Evolutionary conservation across 2,113 vertebrate genomes (phyloP), one percentile per base, ranked within the genome.

Genomic region (Ploceus nigricollis): DNA sequence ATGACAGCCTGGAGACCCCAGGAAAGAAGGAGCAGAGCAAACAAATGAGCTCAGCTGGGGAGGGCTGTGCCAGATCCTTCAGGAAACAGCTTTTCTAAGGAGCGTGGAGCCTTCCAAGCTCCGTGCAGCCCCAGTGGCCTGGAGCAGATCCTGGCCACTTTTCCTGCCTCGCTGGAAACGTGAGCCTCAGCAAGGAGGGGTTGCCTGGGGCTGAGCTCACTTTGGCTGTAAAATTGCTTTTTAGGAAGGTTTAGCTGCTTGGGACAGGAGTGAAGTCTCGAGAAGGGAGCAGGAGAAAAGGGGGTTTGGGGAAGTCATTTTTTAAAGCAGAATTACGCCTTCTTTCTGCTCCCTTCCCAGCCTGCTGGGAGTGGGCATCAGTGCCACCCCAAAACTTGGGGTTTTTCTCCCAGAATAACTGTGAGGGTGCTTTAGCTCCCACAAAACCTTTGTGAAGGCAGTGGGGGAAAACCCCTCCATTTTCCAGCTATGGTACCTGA

Each of bases 121-220:
- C 77, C 1, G 5, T 73, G 83, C 91, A 89, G 93, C 90, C 89
- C 9, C n/a, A 90, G 82, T 56, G 91, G 91, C 95, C 95, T 92
- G 94, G 87, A 96, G 94, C 87, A 84, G 80, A 45, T 92, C 95
- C 90, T 94, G 93, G 90, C 70, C 60, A 39, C 45, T 31, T 31
- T 7, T 35, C 31, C 80, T 89, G 90, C 76, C 88, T 61, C 2
- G 2, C 61, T 96, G 92, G 94, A 97, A 96, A 94, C 77, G 78
- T 94, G 96, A 97, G 80, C 86, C 90, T 88, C 63, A 0, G 81
- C 80, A 44, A 96, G 94, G 93, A 96, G 94, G 93, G 90, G 25
- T 95, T 96, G 95, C 91, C 96, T 90, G 90, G 94, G 64, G 86
- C 95, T 96, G 91, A 97, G 89, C 93, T 95, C 88, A 93, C 77